A percentile compares a stretch with the other conserved stretches of the same genome.
phyloP scores from a whole-genome alignment of 2,888 invertebrate species.

The Dimorphilus gyrociliatus region DNA sequence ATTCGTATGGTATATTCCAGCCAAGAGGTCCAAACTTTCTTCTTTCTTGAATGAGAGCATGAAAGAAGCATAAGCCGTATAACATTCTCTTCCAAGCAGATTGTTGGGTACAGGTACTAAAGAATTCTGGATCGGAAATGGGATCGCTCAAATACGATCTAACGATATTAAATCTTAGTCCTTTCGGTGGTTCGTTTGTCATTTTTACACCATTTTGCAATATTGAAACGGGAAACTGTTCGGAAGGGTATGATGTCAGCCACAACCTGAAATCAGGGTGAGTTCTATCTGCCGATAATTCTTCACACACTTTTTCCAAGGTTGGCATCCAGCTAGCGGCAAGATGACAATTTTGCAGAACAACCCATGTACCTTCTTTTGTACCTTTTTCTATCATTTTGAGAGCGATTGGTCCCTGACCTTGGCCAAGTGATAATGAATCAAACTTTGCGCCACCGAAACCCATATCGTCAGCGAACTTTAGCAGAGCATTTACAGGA shows the following conservation, averaged over 20 bases:
- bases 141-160: conserved; percentile 59
- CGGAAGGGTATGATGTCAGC: conserved; percentile 39
- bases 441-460: conserved; percentile 39
- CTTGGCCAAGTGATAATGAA: conserved; percentile 39
- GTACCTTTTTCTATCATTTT: conserved; percentile 37
- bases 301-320: conserved; percentile 38
- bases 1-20: conserved; percentile 42
- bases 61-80: conserved; percentile 42
- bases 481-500: conserved; percentile 37
- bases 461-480: conserved; percentile 40
- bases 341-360: conserved; percentile 40
- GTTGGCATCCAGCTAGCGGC: conserved; percentile 40
- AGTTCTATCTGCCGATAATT: conserved; percentile 35
- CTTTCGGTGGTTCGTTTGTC: conserved; percentile 40
- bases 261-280: conserved; percentile 40
- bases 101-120: conserved; percentile 38
- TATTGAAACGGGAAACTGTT: conserved; percentile 38
- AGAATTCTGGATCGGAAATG: conserved; percentile 70
- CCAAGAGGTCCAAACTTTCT: conserved; percentile 42
- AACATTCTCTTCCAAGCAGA: conserved; percentile 37
- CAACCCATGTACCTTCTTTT: conserved; percentile 39
- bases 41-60: conserved; percentile 40
- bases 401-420: conserved; percentile 40
- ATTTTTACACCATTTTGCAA: conserved; percentile 40
- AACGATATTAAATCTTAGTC: conserved; percentile 37